These are phyloP conservation scores for Dendrolimus kikuchii DNA, from an alignment of 1,140 invertebrate species.

Conservation along the genomic window DNA sequence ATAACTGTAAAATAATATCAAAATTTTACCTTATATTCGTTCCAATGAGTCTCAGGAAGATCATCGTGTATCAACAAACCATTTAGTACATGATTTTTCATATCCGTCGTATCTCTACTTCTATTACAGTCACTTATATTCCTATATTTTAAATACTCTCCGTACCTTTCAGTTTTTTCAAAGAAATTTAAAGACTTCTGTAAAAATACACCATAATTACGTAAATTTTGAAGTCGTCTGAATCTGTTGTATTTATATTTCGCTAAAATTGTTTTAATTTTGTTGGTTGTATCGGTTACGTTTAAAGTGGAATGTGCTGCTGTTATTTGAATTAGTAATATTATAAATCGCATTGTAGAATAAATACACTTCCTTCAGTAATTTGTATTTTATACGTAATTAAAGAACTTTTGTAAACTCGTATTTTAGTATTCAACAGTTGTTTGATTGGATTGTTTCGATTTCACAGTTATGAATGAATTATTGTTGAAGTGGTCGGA, in stretches of 20 bases:
- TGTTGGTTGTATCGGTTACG: conserved; percentile 27
- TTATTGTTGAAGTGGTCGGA: too few relatives aligned
- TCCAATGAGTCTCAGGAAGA: conserved; percentile 36
- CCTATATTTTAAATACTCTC: conserved; percentile 26
- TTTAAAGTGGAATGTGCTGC: conserved; percentile 17
- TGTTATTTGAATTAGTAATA: conserved; percentile 12
- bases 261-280: conserved; percentile 26
- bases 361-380: too few relatives aligned
- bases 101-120: conserved; percentile 14
- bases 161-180: conserved; percentile 25
- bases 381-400: too few relatives aligned
- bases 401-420: too few relatives aligned
- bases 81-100: conserved; percentile 23
- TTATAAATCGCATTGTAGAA: too few relatives aligned
- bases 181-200: conserved; percentile 25
- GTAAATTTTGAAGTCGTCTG: conserved; percentile 14
- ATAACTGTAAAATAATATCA: too few relatives aligned
- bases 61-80: conserved; percentile 30
- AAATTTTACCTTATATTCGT: conserved; percentile 41
- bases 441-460: too few relatives aligned
- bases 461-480: too few relatives aligned
- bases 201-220: conserved; percentile 20
- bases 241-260: conserved; percentile 21
- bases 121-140: conserved; percentile 32
- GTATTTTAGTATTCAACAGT: too few relatives aligned